Evolutionary conservation across 2,888 invertebrate genomes (phyloP).

Genomic region (Ischnus inquisitorius): DNA sequence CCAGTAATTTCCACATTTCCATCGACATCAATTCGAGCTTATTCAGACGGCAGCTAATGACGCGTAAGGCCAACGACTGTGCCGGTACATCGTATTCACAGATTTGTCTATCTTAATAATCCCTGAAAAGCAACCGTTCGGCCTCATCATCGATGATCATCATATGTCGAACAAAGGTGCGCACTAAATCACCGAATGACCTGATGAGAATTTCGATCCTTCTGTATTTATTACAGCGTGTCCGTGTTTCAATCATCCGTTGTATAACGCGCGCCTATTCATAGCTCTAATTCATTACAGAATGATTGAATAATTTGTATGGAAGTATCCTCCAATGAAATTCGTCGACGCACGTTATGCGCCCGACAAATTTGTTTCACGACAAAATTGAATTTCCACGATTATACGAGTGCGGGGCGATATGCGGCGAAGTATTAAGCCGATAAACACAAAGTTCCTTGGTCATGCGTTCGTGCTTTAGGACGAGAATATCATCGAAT

Average conservation of each 20-base stretch:
- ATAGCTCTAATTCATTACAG: not conserved
- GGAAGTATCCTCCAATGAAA: not conserved
- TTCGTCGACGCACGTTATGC: not conserved
- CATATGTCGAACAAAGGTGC: not conserved
- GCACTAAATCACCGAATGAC: not conserved
- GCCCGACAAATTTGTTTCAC: not conserved
- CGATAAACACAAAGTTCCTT: not conserved
- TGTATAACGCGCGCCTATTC: not conserved
- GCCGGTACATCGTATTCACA: not conserved
- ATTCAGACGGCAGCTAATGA: not conserved
- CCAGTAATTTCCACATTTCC: too few relatives aligned
- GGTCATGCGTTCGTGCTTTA: not conserved
- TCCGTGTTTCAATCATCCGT: not conserved
- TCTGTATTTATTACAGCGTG: slow-evolving; percentile 10
- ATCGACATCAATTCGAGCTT: not conserved
- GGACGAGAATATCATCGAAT: not conserved
- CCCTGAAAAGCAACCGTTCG: not conserved
- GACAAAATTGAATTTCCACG: not conserved
- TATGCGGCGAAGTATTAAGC: not conserved
- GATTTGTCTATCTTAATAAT: not conserved
- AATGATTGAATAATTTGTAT: slow-evolving; percentile 6
- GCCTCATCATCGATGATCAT: not conserved
- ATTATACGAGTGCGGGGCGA: not conserved
- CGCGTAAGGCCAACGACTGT: not conserved
- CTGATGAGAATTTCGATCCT: slow-evolving; percentile 6